Conservation (phyloP, 2,888 invertebrate species). For the Drosophila paracracens region DNA sequence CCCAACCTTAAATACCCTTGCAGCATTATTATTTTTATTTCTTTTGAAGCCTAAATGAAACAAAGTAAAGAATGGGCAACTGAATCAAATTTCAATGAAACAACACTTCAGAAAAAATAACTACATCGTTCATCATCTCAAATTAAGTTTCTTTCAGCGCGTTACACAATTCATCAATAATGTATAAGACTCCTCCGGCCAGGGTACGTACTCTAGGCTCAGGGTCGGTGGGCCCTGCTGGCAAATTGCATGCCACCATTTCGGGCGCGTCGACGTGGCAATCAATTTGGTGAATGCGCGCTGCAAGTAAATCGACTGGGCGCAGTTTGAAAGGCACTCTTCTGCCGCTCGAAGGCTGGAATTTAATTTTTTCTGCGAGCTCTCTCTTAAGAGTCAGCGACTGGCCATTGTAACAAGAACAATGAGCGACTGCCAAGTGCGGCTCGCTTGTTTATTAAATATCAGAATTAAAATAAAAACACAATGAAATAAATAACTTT, state of each 20-base stretch:
- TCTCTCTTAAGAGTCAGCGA: slow-evolving; percentile 10
- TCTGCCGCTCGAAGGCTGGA: slow-evolving; percentile 5
- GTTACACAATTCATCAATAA: neutral
- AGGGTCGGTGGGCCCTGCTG: neutral
- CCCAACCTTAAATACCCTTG: slow-evolving; percentile 15
- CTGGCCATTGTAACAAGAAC: slow-evolving; percentile 16
- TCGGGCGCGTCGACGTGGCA: slow-evolving; percentile 61
- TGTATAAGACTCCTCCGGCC: neutral
- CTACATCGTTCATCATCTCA: neutral
- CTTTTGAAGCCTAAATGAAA: neutral
- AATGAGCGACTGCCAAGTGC: slow-evolving; percentile 14
- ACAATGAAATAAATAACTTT: slow-evolving; percentile 30
- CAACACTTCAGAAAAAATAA: neutral
- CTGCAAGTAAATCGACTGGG: slow-evolving; percentile 57
- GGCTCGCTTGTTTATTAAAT: slow-evolving; percentile 11
- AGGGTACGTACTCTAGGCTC: neutral
- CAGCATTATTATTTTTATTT: no score
- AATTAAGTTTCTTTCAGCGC: neutral
- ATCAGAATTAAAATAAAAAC: slow-evolving; percentile 8
- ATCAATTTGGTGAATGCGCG: slow-evolving; percentile 61
- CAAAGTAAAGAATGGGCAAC: neutral
- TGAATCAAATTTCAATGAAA: neutral
- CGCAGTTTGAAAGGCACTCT: slow-evolving; percentile 24
- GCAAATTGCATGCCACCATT: slow-evolving; percentile 55
- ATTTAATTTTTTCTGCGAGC: slow-evolving; percentile 15